These are phyloP conservation scores for Resseliella maxima DNA, from an alignment of 2,888 invertebrate genomes.

Conservation along the genomic window DNA sequence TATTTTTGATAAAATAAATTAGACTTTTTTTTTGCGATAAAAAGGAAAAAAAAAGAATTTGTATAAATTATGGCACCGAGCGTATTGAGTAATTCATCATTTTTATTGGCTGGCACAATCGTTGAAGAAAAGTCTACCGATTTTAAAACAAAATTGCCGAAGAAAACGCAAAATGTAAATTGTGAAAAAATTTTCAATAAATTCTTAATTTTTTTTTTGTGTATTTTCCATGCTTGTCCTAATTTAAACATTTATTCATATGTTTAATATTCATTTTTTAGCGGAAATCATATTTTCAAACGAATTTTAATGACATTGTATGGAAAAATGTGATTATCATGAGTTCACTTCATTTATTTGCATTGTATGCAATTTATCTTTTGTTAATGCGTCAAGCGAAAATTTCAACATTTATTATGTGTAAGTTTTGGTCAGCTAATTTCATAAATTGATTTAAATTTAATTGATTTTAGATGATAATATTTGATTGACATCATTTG, in stretches of 20 bases:
- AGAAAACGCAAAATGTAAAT: not conserved
- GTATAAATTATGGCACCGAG: slow-evolving; percentile 74
- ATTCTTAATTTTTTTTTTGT: not conserved
- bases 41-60: not conserved
- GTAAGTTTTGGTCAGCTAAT: not conserved
- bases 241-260: too few species aligned
- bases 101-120: slow-evolving; percentile 68
- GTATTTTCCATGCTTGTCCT: too few species aligned
- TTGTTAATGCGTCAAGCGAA: slow-evolving; percentile 62
- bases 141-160: not conserved
- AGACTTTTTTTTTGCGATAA: not conserved
- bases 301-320: slow-evolving; percentile 68
- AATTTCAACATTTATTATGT: slow-evolving; percentile 4
- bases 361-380: slow-evolving; percentile 73
- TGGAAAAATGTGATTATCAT: slow-evolving; percentile 85
- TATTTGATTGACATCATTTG: too few species aligned
- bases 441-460: not conserved
- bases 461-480: not conserved
- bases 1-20: not conserved
- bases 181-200: not conserved
- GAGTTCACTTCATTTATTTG: slow-evolving; percentile 75
- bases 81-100: slow-evolving; percentile 72
- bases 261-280: too few species aligned
- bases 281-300: slow-evolving; percentile 6
- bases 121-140: slow-evolving; percentile 63